phyloP scores from a whole-genome alignment of 2,888 invertebrate genomes.

The Hyalella azteca region DNA sequence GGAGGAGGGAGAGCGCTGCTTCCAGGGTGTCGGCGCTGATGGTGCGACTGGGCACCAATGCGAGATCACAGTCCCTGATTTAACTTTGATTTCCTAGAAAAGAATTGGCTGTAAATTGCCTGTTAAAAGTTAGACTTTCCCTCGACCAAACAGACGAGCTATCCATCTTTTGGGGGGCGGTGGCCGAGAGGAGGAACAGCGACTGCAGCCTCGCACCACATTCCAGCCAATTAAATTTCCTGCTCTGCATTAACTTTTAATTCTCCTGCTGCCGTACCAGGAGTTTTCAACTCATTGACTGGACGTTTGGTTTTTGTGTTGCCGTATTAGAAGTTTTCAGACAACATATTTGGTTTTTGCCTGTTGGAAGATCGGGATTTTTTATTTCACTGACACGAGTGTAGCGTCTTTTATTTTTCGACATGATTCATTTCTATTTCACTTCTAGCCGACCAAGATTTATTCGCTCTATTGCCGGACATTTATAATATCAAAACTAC shows the following conservation, averaged over 20 bases:
- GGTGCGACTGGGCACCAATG: constrained; percentile 35
- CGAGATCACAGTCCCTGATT: constrained; percentile 37
- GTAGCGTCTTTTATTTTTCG: too few relatives aligned
- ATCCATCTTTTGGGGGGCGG: constrained; percentile 22
- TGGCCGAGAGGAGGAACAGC: background rate
- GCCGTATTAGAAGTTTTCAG: too few relatives aligned
- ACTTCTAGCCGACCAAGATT: too few relatives aligned
- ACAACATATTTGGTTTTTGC: too few relatives aligned
- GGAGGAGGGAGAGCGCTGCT: constrained; percentile 9
- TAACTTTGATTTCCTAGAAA: constrained; percentile 37
- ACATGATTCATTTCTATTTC: too few relatives aligned
- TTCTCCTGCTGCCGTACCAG: too few relatives aligned
- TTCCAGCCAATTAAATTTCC: constrained; percentile 19
- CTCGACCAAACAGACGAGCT: constrained; percentile 35
- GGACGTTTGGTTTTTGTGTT: too few relatives aligned
- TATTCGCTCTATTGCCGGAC: too few relatives aligned
- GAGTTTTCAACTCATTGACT: too few relatives aligned
- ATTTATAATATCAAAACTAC: too few relatives aligned
- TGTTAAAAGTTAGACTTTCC: constrained; percentile 37
- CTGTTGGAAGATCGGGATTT: too few relatives aligned
- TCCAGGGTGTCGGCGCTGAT: constrained; percentile 17
- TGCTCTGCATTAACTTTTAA: constrained; percentile 26
- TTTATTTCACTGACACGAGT: too few relatives aligned
- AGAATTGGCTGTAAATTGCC: constrained; percentile 37
- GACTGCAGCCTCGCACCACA: background rate